Conservation (phyloP, 92 coral and sea anemone species). For the Virgularia gustaviana region DNA sequence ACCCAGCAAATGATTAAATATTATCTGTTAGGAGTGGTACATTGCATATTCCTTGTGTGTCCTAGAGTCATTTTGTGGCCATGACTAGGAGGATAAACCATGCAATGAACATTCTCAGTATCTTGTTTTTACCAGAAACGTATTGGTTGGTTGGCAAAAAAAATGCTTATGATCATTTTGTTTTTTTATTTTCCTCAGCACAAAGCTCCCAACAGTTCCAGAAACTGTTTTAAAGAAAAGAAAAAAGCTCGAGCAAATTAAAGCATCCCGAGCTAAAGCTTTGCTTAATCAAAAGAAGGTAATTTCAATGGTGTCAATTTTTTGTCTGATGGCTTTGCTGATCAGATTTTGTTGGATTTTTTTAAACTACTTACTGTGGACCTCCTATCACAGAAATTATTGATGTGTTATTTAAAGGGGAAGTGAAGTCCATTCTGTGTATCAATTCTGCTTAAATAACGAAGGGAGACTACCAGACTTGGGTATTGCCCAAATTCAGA, state of each 20-base stretch:
- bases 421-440: no score
- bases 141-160: no score
- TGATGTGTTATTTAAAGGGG: no score
- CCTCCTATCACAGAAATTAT: no score
- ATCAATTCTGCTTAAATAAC: no score
- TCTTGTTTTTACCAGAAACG: no score
- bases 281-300: slow-evolving; percentile 84
- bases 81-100: slow-evolving; percentile 76
- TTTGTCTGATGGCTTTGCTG: no score
- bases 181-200: slow-evolving; percentile 67
- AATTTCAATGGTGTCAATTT: no score
- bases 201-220: slow-evolving; percentile 98
- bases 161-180: not conserved
- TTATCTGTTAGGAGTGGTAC: slow-evolving; percentile 72
- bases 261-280: slow-evolving; percentile 90
- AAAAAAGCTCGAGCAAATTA: slow-evolving; percentile 82
- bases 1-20: no score
- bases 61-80: slow-evolving; percentile 71
- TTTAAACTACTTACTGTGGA: not conserved
- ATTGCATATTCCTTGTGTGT: slow-evolving; percentile 90
- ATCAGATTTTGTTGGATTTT: no score
- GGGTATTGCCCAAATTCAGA: no score
- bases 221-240: slow-evolving; percentile 98
- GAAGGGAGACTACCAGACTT: no score
- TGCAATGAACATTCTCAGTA: slow-evolving; percentile 84